Percentiles rank a stretch among this genome's conserved stretches.
phyloP scores from a whole-genome alignment of 2,113 vertebrate genomes.

The Plestiodon gilberti region DNA sequence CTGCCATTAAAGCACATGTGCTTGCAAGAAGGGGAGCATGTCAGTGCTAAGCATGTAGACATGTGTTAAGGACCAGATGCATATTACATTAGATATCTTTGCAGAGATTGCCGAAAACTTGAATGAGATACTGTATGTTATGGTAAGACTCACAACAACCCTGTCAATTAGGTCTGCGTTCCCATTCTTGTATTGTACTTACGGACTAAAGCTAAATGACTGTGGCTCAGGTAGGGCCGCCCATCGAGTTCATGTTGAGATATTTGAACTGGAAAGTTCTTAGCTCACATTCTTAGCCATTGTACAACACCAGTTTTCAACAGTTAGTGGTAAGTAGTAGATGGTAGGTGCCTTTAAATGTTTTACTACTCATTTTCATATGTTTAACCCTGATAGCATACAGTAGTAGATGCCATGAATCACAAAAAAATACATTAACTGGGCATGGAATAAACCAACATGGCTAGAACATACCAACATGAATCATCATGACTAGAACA shows the following conservation, averaged over 20 bases:
- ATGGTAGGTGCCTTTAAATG: not conserved
- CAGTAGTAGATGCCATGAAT: not conserved
- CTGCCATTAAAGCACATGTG: not conserved
- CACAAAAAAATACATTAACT: not conserved
- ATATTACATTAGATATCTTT: not conserved
- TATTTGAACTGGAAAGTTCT: not conserved
- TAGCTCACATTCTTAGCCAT: not conserved
- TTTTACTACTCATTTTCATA: not conserved
- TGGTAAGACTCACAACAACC: no score
- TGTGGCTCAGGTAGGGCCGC: not conserved
- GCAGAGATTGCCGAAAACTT: not conserved
- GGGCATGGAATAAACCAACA: not conserved
- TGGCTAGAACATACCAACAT: no score
- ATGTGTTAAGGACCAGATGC: not conserved
- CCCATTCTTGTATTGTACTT: not conserved
- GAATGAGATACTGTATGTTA: not conserved
- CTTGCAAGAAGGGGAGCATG: no score
- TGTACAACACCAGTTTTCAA: not conserved
- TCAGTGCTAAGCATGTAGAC: not conserved
- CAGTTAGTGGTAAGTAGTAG: not conserved
- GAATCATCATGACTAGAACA: not conserved
- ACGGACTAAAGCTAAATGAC: not conserved
- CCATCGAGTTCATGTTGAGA: not conserved
- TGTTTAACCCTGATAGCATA: not conserved
- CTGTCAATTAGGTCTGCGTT: no score